Percentiles rank a stretch among this genome's conserved stretches.
These are phyloP conservation scores for Trichomycterus rosablanca DNA, from an alignment of 2,113 vertebrate genomes.

Conservation along the genomic window DNA sequence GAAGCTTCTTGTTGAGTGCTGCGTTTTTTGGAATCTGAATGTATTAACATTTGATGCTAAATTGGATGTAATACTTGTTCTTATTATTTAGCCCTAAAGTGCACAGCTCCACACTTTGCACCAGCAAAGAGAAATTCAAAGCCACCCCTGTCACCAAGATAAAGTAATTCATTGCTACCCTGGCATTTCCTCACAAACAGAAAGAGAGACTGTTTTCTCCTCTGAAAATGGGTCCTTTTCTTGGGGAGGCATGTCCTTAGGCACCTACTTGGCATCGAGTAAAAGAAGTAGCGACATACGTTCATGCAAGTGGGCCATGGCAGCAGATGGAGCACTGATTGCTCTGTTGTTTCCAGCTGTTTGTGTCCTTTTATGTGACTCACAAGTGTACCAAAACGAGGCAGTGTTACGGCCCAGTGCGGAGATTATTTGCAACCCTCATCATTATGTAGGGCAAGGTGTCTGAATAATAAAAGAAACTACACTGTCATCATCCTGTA, in stretches of 20 bases:
- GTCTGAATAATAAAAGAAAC: constrained; percentile 34
- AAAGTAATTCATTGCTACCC: constrained; percentile 22
- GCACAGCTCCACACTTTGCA: constrained; percentile 12
- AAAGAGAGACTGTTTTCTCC: constrained; percentile 50
- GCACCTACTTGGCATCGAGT: constrained; percentile 68
- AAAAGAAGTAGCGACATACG: constrained; percentile 74
- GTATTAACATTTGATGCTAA: constrained; percentile 6
- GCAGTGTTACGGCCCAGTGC: constrained; percentile 35
- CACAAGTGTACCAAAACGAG: constrained; percentile 33
- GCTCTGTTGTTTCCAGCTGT: constrained; percentile 75
- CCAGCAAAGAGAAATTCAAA: constrained; percentile 29
- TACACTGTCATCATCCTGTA: constrained; percentile 5
- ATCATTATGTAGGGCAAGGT: constrained; percentile 40
- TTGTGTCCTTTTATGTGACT: constrained; percentile 68
- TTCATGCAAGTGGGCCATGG: constrained; percentile 74
- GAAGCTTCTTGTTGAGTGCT: background rate
- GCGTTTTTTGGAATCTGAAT: constrained; percentile 15
- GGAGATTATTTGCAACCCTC: constrained; percentile 35
- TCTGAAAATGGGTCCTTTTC: constrained; percentile 71
- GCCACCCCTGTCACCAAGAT: constrained; percentile 25
- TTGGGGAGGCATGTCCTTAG: constrained; percentile 79
- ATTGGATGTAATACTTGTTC: constrained; percentile 4
- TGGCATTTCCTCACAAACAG: constrained; percentile 34
- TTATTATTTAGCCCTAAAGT: constrained; percentile 9
- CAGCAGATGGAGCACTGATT: constrained; percentile 73